Evolutionary conservation across 2,113 vertebrate genomes (phyloP).

Genomic region (Octodon degus): DNA sequence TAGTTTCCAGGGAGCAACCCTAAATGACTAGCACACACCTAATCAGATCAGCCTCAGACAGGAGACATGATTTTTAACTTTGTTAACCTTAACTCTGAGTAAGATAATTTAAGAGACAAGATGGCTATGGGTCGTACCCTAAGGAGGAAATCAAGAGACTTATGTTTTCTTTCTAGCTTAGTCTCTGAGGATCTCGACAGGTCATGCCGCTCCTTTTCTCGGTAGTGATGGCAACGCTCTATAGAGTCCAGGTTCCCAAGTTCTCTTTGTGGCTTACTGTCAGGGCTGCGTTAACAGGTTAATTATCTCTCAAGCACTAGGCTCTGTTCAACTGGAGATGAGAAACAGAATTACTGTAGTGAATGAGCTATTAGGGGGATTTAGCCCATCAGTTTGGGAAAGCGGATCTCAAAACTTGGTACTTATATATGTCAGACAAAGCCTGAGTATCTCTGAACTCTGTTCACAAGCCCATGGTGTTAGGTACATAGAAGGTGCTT

Average conservation of each 20-base stretch:
- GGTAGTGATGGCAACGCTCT: background rate
- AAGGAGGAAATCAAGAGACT: constrained; percentile 58
- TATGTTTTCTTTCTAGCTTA: constrained; percentile 48
- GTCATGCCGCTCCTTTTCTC: background rate
- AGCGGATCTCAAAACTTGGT: background rate
- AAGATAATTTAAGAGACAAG: constrained; percentile 69
- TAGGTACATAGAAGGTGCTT: background rate
- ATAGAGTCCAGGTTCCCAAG: background rate
- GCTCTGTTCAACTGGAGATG: background rate
- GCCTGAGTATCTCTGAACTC: background rate
- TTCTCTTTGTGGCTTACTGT: background rate
- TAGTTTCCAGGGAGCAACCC: background rate
- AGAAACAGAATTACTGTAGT: background rate
- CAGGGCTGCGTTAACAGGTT: background rate
- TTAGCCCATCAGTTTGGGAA: background rate
- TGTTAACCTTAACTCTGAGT: constrained; percentile 72
- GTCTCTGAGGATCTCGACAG: constrained; percentile 54
- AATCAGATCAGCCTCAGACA: constrained; percentile 73
- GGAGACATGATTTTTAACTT: constrained; percentile 59
- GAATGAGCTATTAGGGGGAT: background rate
- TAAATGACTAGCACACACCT: constrained; percentile 58
- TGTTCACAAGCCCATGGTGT: background rate
- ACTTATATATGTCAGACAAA: background rate
- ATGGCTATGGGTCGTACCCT: constrained; percentile 41
- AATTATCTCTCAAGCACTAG: background rate